Percentiles rank a stretch among this genome's conserved stretches.
These are phyloP conservation scores for Clamator glandarius DNA, from an alignment of 2,797 vertebrate genomes.

Conservation along the genomic window DNA sequence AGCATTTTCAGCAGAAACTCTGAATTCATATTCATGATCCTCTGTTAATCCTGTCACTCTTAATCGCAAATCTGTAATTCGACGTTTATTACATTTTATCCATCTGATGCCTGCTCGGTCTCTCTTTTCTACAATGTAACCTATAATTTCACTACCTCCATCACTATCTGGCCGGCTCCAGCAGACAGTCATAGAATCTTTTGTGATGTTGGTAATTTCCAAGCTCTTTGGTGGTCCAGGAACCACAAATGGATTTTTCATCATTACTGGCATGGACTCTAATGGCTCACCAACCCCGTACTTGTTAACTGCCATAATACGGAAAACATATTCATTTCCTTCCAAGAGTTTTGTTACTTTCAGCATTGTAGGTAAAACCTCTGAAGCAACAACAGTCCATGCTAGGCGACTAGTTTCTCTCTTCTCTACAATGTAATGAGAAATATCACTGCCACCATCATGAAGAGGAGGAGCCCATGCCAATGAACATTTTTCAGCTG, in stretches of 20 bases:
- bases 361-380: conserved; percentile 85
- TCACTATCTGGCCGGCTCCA: conserved; percentile 92
- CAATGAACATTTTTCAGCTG: conserved; percentile 91
- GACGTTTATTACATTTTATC: conserved; percentile 95
- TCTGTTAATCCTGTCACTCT: conserved; percentile 90
- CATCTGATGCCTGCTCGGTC: conserved; percentile 94
- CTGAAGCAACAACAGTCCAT: conserved; percentile 92
- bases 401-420: conserved; percentile 96
- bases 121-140: conserved; percentile 94
- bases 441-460: conserved; percentile 93
- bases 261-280: conserved; percentile 86
- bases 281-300: conserved; percentile 90
- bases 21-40: conserved; percentile 96
- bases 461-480: conserved; percentile 91
- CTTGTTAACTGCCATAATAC: conserved; percentile 95
- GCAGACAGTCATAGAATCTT: conserved; percentile 94
- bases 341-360: conserved; percentile 96
- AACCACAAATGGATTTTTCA: conserved; percentile 92
- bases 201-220: conserved; percentile 92
- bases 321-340: conserved; percentile 97
- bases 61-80: conserved; percentile 92
- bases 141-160: conserved; percentile 93
- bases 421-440: conserved; percentile 94
- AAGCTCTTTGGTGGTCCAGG: conserved; percentile 91
- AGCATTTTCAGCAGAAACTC: conserved; percentile 94